A percentile compares a stretch with the other conserved stretches of the same genome.
Evolutionary conservation across 2,113 vertebrate species (phyloP).

Genomic region (Chunga burmeisteri): DNA sequence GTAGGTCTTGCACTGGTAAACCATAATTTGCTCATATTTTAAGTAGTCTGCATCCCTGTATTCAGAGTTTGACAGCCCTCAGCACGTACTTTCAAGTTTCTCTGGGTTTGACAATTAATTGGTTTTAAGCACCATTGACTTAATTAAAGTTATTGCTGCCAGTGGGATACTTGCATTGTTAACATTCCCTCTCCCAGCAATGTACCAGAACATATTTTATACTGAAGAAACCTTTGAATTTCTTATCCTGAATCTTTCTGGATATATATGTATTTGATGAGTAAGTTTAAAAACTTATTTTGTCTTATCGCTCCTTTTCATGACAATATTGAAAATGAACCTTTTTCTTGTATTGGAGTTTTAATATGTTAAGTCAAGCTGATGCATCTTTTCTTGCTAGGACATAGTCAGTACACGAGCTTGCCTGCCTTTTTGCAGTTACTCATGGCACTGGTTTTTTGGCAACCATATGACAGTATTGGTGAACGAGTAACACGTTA

Average conservation of each 20-base stretch:
- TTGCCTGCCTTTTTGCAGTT: neutral
- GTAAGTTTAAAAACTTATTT: neutral
- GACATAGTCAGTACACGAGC: neutral
- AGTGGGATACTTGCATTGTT: neutral
- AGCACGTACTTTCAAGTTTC: neutral
- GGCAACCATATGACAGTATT: neutral
- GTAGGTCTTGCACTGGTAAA: neutral
- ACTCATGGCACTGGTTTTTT: neutral
- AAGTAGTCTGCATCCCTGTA: neutral
- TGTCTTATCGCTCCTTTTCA: neutral
- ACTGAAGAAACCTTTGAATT: neutral
- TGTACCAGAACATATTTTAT: neutral
- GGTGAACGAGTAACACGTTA: neutral
- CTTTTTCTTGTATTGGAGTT: neutral
- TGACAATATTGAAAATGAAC: neutral
- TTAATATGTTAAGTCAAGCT: neutral
- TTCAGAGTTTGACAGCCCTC: neutral
- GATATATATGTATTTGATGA: rapidly evolving
- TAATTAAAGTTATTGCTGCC: slow-evolving; percentile 8
- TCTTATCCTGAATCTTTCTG: neutral
- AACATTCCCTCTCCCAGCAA: neutral
- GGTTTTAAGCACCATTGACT: neutral
- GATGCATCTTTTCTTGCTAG: neutral
- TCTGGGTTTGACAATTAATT: slow-evolving; percentile 13
- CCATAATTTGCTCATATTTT: neutral